Conservation (phyloP, 2,113 vertebrate genomes). For the Indri indri region DNA sequence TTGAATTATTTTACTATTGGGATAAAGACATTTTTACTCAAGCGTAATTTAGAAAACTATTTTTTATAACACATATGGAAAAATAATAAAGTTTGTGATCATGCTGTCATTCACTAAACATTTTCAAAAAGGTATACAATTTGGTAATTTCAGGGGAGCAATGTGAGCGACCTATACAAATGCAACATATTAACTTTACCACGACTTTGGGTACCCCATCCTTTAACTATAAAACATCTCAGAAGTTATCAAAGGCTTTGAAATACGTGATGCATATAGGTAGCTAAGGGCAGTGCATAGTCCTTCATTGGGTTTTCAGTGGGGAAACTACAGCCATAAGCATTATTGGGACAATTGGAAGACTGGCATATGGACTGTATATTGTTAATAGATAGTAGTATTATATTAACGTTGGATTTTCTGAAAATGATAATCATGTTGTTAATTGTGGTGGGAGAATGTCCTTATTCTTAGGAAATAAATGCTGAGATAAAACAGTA, state of each 20-base stretch:
- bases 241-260: background rate
- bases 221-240: background rate
- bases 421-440: background rate
- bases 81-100: background rate
- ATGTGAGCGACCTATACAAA: background rate
- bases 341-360: background rate
- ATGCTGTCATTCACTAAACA: fast-evolving
- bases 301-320: background rate
- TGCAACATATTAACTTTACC: background rate
- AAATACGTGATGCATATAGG: background rate
- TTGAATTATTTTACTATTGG: background rate
- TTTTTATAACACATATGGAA: background rate
- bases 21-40: background rate
- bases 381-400: background rate
- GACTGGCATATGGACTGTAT: background rate
- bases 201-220: background rate
- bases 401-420: background rate
- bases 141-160: background rate
- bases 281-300: background rate
- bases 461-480: background rate
- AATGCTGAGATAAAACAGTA: background rate
- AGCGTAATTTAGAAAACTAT: background rate
- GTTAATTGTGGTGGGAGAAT: background rate
- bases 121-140: background rate
- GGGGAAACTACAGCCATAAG: background rate